These are phyloP conservation scores for Oryzias sinensis DNA, from an alignment of 2,797 vertebrate genomes.

Conservation along the genomic window DNA sequence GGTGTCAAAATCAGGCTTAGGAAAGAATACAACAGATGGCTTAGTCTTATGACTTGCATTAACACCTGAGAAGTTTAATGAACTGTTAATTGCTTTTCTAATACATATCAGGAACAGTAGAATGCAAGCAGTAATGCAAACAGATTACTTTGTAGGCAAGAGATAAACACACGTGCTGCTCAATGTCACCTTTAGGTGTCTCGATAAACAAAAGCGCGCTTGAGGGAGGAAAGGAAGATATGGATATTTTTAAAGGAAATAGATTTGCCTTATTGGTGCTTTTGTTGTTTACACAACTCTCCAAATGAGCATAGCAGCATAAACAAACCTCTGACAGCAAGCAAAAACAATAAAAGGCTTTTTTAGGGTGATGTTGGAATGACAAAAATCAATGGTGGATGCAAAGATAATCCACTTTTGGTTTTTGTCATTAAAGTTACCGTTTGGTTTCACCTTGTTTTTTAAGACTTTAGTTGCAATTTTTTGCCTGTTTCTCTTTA, in stretches of 20 bases:
- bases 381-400: no score
- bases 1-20: constrained; percentile 69
- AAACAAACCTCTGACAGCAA: no score
- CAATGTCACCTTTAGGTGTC: constrained; percentile 82
- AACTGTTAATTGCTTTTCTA: constrained; percentile 85
- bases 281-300: neutral
- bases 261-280: neutral
- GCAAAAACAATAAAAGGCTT: no score
- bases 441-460: no score
- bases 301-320: no score
- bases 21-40: constrained; percentile 83
- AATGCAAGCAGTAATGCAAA: constrained; percentile 80
- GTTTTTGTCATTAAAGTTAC: no score
- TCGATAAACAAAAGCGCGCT: constrained; percentile 72
- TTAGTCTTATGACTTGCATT: constrained; percentile 83
- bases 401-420: no score
- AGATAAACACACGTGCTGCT: constrained; percentile 76
- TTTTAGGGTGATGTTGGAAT: no score
- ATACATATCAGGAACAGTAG: constrained; percentile 78
- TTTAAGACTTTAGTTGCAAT: no score
- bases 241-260: neutral
- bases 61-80: constrained; percentile 84
- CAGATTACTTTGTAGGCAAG: constrained; percentile 79
- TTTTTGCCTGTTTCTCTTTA: no score
- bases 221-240: constrained; percentile 34